phyloP scores from a whole-genome alignment of 2,797 vertebrate genomes.

The Myotis pilosus region DNA sequence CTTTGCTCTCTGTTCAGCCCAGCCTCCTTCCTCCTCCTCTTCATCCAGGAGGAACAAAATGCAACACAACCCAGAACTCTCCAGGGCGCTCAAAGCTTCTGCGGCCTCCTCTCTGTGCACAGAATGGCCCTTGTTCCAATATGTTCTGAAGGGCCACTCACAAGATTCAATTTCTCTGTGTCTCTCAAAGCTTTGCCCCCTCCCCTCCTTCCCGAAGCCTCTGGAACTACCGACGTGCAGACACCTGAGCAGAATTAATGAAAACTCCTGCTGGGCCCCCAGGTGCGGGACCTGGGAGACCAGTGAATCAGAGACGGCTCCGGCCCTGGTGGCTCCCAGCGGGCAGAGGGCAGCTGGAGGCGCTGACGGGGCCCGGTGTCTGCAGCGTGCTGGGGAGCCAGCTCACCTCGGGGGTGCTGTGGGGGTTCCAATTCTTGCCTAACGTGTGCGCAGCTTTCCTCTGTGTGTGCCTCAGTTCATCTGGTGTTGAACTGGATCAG shows the following conservation, averaged over 20 bases:
- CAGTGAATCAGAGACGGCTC: neutral
- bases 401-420: neutral
- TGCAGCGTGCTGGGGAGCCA: neutral
- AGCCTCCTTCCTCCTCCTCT: neutral
- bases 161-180: neutral
- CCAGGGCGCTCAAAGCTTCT: neutral
- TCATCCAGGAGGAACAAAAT: neutral
- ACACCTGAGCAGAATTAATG: neutral
- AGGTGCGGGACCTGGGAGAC: neutral
- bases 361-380: neutral
- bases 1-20: neutral
- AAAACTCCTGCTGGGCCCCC: neutral
- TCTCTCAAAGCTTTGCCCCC: neutral
- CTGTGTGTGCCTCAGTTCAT: neutral
- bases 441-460: neutral
- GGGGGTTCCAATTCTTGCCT: neutral
- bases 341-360: too few species aligned
- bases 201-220: neutral
- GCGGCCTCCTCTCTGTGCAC: neutral
- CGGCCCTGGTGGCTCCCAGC: neutral
- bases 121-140: neutral
- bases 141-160: neutral
- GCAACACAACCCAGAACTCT: neutral
- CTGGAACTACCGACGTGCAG: neutral
- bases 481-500: neutral